A percentile compares a stretch with the other conserved stretches of the same genome.
Conservation (phyloP, 2,113 vertebrate genomes). For the Lates calcarifer region DNA sequence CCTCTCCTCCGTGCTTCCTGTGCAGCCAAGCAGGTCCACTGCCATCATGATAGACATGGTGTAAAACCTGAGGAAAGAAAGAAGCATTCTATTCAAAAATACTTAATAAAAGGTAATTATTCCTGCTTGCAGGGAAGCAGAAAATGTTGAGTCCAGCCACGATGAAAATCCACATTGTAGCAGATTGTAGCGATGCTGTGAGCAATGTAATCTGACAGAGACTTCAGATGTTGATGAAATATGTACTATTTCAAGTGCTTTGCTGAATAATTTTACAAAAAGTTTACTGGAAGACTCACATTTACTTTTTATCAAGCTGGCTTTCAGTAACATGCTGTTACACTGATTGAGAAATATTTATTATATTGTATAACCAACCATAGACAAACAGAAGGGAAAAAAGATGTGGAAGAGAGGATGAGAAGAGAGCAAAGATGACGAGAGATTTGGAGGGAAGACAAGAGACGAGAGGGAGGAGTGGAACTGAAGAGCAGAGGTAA, state of each 20-base stretch:
- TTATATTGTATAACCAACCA: background rate
- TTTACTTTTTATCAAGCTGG: background rate
- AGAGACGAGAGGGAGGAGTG: constrained; percentile 1
- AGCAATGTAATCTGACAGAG: background rate
- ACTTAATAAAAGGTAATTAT: background rate
- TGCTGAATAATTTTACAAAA: constrained; percentile 13
- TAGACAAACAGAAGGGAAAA: background rate
- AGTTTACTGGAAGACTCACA: background rate
- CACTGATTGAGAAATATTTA: background rate
- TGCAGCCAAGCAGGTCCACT: constrained; percentile 96
- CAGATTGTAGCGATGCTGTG: background rate
- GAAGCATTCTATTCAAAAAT: background rate
- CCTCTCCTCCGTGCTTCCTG: constrained; percentile 93
- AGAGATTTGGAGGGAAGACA: background rate
- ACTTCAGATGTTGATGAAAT: constrained; percentile 12
- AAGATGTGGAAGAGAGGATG: background rate
- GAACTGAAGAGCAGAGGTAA: background rate
- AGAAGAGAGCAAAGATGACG: background rate
- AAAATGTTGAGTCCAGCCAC: background rate
- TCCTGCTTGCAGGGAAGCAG: background rate
- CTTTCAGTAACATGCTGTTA: background rate
- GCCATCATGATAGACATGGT: constrained; percentile 99
- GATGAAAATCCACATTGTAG: constrained; percentile 8
- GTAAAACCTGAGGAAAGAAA: constrained; percentile 89
- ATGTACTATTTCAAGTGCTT: constrained; percentile 7